A percentile compares a stretch with the other conserved stretches of the same genome.
These are phyloP conservation scores for Nettapus auritus DNA, from an alignment of 2,113 vertebrate species.

Conservation along the genomic window DNA sequence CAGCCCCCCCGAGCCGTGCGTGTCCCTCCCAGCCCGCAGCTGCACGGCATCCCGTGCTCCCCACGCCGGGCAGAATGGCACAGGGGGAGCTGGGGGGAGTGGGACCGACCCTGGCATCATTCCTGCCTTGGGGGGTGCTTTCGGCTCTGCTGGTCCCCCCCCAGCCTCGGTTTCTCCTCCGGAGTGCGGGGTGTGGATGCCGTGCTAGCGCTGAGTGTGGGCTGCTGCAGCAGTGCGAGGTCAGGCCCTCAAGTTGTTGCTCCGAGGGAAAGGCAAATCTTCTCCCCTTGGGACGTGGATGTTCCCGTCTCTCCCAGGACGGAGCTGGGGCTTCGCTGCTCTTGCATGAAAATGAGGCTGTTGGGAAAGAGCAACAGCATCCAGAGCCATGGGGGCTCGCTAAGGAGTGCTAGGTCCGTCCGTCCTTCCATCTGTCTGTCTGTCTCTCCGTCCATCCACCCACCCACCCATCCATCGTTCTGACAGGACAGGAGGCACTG, in stretches of 20 bases:
- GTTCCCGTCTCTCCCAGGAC: not conserved
- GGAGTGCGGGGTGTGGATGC: not conserved
- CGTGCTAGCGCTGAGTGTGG: not conserved
- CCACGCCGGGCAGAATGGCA: fast-evolving
- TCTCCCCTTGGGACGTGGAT: not conserved
- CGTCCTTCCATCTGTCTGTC: fast-evolving
- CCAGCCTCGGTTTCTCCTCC: not conserved
- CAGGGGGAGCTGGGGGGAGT: not conserved
- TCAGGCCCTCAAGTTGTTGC: not conserved
- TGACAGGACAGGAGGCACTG: too few relatives aligned
- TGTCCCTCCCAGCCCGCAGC: not conserved
- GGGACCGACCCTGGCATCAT: not conserved
- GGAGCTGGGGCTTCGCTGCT: not conserved
- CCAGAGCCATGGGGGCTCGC: not conserved
- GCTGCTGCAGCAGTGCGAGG: not conserved
- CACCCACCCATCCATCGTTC: too few relatives aligned
- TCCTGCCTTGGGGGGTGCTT: not conserved
- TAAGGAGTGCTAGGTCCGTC: not conserved
- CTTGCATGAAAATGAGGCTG: not conserved
- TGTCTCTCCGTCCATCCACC: not conserved
- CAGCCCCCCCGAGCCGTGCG: not conserved
- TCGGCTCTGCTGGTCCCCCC: not conserved
- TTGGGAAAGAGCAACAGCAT: not conserved
- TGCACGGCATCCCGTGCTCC: not conserved
- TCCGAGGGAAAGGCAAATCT: not conserved